These are phyloP conservation scores for Lucifuga dentata DNA, from an alignment of 2,113 vertebrate species.

Conservation along the genomic window DNA sequence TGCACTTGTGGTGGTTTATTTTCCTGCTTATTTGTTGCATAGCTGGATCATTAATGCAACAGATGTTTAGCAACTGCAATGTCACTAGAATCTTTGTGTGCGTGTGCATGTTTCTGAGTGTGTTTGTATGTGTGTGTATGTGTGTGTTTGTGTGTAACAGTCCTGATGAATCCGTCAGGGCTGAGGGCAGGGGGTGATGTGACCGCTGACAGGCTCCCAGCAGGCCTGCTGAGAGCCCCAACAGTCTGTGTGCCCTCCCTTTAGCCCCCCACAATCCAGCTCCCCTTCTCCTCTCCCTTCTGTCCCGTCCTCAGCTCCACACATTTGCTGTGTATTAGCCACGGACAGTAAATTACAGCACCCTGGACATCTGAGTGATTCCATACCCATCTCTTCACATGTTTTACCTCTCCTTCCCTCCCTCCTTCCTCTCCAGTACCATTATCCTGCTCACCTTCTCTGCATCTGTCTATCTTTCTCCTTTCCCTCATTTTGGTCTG, in stretches of 20 bases:
- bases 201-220: constrained; percentile 86
- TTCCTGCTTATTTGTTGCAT: not conserved
- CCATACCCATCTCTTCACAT: constrained; percentile 80
- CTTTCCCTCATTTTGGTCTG: constrained; percentile 68
- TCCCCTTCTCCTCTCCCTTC: constrained; percentile 55
- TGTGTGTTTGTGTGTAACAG: constrained; percentile 54
- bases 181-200: constrained; percentile 79
- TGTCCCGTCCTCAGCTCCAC: constrained; percentile 54
- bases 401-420: constrained; percentile 47
- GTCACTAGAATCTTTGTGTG: constrained; percentile 22
- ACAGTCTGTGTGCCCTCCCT: constrained; percentile 65
- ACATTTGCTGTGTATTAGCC: constrained; percentile 87
- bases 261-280: constrained; percentile 41
- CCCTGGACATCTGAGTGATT: constrained; percentile 77
- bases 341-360: constrained; percentile 84
- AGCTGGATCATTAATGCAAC: constrained; percentile 16
- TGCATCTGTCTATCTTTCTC: constrained; percentile 53
- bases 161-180: constrained; percentile 83
- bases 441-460: constrained; percentile 71
- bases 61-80: constrained; percentile 31
- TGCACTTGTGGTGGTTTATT: no score
- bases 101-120: constrained; percentile 3
- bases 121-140: constrained; percentile 33
- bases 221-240: constrained; percentile 83
- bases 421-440: constrained; percentile 23